Percentiles rank a stretch among this genome's conserved stretches.
Evolutionary conservation across 2,888 invertebrate genomes (phyloP).

Genomic region (Aphrophora alni): DNA sequence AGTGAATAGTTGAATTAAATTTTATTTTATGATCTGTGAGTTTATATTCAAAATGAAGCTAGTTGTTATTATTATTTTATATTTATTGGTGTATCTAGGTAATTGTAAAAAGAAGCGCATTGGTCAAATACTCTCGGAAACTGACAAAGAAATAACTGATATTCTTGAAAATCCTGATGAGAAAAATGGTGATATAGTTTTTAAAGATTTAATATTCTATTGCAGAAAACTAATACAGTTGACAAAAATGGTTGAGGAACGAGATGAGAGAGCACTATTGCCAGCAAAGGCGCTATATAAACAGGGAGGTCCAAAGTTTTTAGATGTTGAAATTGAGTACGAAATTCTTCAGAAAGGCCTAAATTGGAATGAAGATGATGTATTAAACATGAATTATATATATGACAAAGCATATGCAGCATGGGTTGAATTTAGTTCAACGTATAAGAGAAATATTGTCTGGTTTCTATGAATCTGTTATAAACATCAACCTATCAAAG

Average conservation of each 20-base stretch:
- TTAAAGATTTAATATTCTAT: background rate
- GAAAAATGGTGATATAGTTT: background rate
- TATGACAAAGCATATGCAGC: slow-evolving; percentile 2
- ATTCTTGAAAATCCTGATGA: background rate
- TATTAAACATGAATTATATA: background rate
- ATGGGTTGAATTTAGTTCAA: background rate
- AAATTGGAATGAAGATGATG: background rate
- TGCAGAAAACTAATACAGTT: background rate
- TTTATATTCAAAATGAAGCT: background rate
- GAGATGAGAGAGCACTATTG: background rate
- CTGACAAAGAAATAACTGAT: background rate
- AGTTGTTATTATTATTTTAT: background rate
- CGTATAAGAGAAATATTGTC: background rate
- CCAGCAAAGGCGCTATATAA: background rate
- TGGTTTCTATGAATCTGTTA: background rate
- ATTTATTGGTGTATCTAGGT: background rate
- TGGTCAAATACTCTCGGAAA: background rate
- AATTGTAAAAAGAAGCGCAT: background rate
- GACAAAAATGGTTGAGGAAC: background rate
- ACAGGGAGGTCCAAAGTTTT: background rate
- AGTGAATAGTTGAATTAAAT: background rate
- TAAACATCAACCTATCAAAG: too few relatives aligned
- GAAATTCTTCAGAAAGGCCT: background rate
- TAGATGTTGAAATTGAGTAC: background rate
- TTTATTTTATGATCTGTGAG: background rate